Conservation (phyloP, 2,888 invertebrate species). For the Callyntrura guangdongensis region DNA sequence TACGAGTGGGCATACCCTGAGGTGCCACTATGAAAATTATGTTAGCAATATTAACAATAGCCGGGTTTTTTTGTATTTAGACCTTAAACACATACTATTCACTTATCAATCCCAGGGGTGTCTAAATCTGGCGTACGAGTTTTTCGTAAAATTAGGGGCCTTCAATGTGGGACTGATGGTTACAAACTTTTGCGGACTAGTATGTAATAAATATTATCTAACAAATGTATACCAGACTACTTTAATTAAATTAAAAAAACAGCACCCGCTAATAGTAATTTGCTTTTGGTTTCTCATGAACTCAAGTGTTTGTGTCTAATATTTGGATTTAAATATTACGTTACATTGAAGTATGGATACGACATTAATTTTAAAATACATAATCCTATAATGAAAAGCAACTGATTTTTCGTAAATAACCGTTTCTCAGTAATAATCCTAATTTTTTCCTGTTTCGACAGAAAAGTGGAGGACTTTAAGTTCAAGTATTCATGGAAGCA, state of each 20-base stretch:
- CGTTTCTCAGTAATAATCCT: too few species aligned
- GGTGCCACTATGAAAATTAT: too few species aligned
- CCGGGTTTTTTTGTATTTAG: too few species aligned
- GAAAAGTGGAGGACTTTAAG: not conserved
- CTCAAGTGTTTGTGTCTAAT: not conserved
- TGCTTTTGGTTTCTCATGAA: not conserved
- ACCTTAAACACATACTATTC: too few species aligned
- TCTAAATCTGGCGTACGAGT: conserved; percentile 21
- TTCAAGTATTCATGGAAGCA: conserved; percentile 35
- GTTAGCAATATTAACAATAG: too few species aligned
- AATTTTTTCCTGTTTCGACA: not conserved
- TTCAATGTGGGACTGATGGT: conserved; percentile 43
- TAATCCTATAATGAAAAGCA: too few species aligned
- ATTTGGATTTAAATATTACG: conserved; percentile 26
- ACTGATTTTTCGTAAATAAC: too few species aligned
- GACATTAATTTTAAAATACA: not conserved
- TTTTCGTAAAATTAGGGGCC: conserved; percentile 58
- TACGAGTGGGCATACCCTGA: conserved; percentile 41
- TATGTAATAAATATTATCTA: not conserved
- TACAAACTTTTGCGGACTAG: not conserved
- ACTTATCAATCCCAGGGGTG: conserved; percentile 38
- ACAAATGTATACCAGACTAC: not conserved
- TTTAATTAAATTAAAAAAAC: not conserved
- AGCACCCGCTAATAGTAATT: too few species aligned
- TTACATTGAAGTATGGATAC: not conserved